A percentile compares a stretch with the other conserved stretches of the same genome.
Conservation (phyloP, 2,797 vertebrate species). For the Pteronotus mesoamericanus region DNA sequence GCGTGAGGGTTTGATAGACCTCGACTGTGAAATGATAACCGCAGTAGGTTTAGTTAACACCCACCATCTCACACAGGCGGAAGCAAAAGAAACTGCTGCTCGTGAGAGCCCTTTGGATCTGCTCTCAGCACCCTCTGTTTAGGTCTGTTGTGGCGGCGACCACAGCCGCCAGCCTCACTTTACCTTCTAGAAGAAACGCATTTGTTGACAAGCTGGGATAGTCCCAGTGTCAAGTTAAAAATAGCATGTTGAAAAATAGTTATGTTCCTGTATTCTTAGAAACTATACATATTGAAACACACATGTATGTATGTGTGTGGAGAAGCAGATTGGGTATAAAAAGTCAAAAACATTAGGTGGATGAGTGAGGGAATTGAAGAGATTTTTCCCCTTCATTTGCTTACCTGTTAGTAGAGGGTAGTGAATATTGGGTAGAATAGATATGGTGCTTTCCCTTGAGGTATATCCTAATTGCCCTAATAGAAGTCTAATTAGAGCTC, state of each 20-base stretch:
- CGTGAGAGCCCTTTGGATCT: no score
- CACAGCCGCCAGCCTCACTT: rapidly evolving
- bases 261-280: neutral
- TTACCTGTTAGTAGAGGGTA: neutral
- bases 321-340: neutral
- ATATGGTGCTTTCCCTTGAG: neutral
- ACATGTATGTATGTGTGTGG: neutral
- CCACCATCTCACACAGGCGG: no score
- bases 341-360: neutral
- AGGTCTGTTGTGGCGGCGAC: no score
- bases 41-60: neutral
- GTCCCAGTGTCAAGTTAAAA: neutral
- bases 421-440: neutral
- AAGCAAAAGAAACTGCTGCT: neutral
- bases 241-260: neutral
- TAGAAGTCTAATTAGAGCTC: neutral
- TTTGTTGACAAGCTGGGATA: neutral
- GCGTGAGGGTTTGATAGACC: neutral
- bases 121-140: no score
- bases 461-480: neutral
- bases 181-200: neutral
- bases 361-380: neutral
- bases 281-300: neutral
- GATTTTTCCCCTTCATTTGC: neutral
- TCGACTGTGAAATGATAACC: no score